These are phyloP conservation scores for Epinephelus lanceolatus DNA, from an alignment of 2,113 vertebrate species.

Conservation along the genomic window DNA sequence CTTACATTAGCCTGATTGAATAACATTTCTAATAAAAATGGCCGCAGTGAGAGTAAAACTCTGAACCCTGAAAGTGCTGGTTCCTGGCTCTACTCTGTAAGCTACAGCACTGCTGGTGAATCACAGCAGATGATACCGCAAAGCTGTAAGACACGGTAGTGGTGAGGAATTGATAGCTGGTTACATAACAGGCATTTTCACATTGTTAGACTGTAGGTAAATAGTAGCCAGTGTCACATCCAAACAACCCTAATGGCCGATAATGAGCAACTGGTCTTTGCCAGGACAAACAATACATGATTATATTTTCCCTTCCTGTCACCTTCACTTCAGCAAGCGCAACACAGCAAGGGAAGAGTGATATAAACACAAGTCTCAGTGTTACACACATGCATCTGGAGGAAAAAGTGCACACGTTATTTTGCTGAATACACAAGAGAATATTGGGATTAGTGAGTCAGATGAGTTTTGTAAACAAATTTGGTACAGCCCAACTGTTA, in stretches of 20 bases:
- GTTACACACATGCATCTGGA: neutral
- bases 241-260: constrained; percentile 37
- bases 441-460: neutral
- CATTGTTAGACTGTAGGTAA: constrained; percentile 41
- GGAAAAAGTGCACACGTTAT: neutral
- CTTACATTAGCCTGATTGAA: constrained; percentile 38
- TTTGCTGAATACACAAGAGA: neutral
- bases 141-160: neutral
- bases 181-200: constrained; percentile 52
- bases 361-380: neutral
- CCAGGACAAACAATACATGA: constrained; percentile 52
- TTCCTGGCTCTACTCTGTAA: neutral
- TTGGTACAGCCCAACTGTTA: neutral
- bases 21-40: constrained; percentile 24
- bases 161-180: constrained; percentile 12
- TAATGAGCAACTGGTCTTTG: constrained; percentile 43
- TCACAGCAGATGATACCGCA: neutral
- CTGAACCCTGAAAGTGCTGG: neutral
- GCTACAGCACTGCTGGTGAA: constrained; percentile 1
- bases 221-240: constrained; percentile 45
- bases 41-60: neutral
- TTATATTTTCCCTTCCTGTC: constrained; percentile 37
- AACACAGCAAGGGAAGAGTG: neutral
- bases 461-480: neutral
- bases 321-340: constrained; percentile 16